A percentile compares a stretch with the other conserved stretches of the same genome.
Conservation (phyloP, 2,113 vertebrate species). For the Carassius gibelio region DNA sequence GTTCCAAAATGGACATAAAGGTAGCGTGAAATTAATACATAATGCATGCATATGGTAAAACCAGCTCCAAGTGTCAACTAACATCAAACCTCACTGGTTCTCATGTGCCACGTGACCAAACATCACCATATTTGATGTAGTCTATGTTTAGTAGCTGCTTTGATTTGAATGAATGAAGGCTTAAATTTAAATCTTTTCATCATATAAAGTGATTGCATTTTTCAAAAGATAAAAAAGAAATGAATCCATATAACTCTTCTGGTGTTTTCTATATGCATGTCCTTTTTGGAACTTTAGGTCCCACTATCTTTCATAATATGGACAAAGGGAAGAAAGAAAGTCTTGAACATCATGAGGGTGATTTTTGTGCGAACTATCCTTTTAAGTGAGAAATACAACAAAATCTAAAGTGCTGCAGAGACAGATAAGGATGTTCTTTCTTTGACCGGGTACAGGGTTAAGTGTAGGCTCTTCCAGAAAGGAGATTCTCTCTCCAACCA, state of each 20-base stretch:
- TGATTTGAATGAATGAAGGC: no score
- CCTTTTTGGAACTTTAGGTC: no score
- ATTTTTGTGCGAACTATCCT: not conserved
- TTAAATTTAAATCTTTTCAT: no score
- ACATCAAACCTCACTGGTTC: not conserved
- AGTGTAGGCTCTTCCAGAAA: conserved; percentile 63
- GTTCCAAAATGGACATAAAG: not conserved
- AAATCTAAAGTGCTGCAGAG: not conserved
- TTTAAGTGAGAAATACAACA: not conserved
- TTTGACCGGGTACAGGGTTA: conserved; percentile 51
- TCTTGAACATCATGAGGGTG: conserved; percentile 63
- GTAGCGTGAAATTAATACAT: not conserved
- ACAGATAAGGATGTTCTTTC: conserved; percentile 54
- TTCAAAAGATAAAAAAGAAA: no score
- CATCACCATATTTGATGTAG: no score
- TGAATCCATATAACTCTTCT: no score
- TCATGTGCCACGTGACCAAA: not conserved
- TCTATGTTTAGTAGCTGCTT: no score
- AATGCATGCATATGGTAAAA: not conserved
- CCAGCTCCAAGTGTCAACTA: not conserved
- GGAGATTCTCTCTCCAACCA: conserved; percentile 81
- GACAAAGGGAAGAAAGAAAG: not conserved
- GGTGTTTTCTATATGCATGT: no score
- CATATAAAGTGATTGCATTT: no score
- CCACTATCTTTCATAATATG: no score